phyloP scores from a whole-genome alignment of 2,797 vertebrate species.

The Oceanodroma leucorhoa region DNA sequence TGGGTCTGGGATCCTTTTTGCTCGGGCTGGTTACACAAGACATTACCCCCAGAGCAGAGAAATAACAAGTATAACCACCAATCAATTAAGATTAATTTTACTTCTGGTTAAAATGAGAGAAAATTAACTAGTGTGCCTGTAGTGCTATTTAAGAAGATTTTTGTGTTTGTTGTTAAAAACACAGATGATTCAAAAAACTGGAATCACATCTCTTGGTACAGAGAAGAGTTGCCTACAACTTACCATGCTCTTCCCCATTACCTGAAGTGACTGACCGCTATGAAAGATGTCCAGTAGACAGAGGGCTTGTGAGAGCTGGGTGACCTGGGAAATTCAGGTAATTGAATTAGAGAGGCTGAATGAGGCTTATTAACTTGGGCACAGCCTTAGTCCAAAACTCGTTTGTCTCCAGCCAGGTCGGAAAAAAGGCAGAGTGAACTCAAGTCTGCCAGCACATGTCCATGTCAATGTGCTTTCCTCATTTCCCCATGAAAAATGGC shows the following conservation, averaged over 20 bases:
- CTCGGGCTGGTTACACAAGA: background rate
- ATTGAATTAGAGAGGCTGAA: background rate
- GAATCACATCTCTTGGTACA: background rate
- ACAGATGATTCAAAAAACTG: background rate
- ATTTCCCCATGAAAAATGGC: background rate
- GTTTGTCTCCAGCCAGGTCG: fast-evolving
- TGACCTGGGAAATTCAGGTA: background rate
- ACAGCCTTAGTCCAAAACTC: background rate
- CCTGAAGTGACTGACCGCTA: background rate
- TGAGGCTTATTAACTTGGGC: background rate
- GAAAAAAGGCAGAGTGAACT: background rate
- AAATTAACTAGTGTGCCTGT: background rate
- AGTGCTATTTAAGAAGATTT: background rate
- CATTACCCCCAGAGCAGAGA: background rate
- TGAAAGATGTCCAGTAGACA: background rate
- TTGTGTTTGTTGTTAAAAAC: background rate
- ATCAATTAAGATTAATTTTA: background rate
- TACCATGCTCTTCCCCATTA: background rate
- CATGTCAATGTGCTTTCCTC: background rate
- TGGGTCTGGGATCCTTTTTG: background rate
- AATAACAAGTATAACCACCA: background rate
- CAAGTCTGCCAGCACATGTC: background rate
- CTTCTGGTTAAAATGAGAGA: background rate
- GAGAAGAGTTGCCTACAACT: background rate
- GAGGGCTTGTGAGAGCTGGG: background rate